phyloP scores from a whole-genome alignment of 2,797 vertebrate species.

The Triplophysa bombifrons region DNA sequence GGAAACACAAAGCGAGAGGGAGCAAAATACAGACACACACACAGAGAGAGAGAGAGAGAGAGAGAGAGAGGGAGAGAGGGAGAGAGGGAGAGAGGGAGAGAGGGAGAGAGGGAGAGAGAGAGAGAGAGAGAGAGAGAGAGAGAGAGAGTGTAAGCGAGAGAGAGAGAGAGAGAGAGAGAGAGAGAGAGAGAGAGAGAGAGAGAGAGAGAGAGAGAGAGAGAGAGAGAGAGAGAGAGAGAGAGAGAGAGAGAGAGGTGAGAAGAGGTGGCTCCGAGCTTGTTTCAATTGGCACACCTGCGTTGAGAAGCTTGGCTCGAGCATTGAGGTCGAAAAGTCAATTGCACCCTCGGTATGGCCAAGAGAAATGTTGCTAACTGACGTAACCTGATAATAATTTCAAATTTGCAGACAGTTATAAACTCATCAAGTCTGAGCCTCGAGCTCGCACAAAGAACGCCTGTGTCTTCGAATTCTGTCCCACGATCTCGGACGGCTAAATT shows the following conservation, averaged over 20 bases:
- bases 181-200: slow-evolving; percentile 15
- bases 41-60: background rate
- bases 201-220: slow-evolving; percentile 12
- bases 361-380: slow-evolving; percentile 71
- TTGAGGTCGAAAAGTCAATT: slow-evolving; percentile 77
- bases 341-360: slow-evolving; percentile 72
- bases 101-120: too few relatives aligned
- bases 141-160: slow-evolving; percentile 21
- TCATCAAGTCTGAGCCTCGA: slow-evolving; percentile 53
- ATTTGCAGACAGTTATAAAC: slow-evolving; percentile 63
- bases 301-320: slow-evolving; percentile 66
- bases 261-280: slow-evolving; percentile 60
- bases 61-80: slow-evolving; percentile 32
- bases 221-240: slow-evolving; percentile 1
- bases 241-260: slow-evolving; percentile 14
- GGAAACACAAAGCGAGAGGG: background rate
- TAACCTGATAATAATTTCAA: slow-evolving; percentile 60
- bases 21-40: too few relatives aligned
- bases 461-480: slow-evolving; percentile 37
- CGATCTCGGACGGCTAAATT: slow-evolving; percentile 54
- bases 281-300: slow-evolving; percentile 71
- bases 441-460: slow-evolving; percentile 45
- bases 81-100: slow-evolving; percentile 21
- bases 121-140: too few relatives aligned
- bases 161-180: background rate